A percentile compares a stretch with the other conserved stretches of the same genome.
phyloP scores from a whole-genome alignment of 2,113 vertebrate species.

The Laterallus jamaicensis region DNA sequence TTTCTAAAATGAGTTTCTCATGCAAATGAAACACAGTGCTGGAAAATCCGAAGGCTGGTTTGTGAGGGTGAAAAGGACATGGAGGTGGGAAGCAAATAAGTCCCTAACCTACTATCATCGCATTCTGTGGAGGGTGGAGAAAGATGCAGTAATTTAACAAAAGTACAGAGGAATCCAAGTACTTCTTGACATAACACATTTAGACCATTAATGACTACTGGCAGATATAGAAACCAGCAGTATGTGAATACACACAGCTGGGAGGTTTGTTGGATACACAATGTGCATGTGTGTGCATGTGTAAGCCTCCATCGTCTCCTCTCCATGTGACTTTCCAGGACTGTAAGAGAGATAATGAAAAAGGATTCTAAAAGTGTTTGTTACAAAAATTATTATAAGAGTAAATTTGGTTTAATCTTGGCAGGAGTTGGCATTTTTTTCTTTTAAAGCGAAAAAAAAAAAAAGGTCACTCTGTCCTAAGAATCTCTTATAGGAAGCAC shows the following conservation, averaged over 20 bases:
- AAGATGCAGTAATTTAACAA: neutral
- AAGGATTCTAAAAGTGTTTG: neutral
- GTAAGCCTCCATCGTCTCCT: neutral
- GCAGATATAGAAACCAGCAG: neutral
- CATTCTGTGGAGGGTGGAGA: neutral
- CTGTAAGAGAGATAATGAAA: neutral
- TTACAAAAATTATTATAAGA: neutral
- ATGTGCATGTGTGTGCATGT: rapidly evolving
- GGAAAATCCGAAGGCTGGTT: neutral
- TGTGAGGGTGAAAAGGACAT: neutral
- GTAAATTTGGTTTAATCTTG: neutral
- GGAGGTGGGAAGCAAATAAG: neutral
- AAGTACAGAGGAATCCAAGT: neutral
- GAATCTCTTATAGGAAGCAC: neutral
- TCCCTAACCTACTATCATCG: neutral
- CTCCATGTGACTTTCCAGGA: neutral
- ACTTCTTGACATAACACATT: neutral
- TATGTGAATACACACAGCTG: neutral
- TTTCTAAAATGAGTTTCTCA: neutral
- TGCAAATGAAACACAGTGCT: neutral
- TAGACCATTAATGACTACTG: neutral
- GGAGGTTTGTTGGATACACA: neutral
- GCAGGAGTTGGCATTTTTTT: neutral
- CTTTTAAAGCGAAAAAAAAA: neutral
- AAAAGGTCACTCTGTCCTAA: neutral